A percentile compares a stretch with the other conserved stretches of the same genome.
These are phyloP conservation scores for Pyralis farinalis DNA, from an alignment of 2,888 invertebrate genomes.

Conservation along the genomic window DNA sequence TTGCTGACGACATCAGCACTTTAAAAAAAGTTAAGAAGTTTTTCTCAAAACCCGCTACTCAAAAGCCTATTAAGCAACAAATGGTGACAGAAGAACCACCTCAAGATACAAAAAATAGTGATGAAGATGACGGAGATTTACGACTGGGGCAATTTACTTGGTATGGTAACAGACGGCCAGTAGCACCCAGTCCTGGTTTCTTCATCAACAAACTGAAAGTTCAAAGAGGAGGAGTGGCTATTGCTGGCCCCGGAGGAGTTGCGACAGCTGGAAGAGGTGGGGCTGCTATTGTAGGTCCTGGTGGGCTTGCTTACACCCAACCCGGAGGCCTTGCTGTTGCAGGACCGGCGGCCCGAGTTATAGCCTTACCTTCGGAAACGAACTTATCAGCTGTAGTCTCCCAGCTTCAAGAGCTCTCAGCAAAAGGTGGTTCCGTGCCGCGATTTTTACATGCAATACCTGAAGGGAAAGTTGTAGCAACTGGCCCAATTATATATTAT, in stretches of 20 bases:
- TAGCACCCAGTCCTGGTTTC: conserved; percentile 80
- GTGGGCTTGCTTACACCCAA: conserved; percentile 88
- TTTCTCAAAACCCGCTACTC: conserved; percentile 34
- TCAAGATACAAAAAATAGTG: conserved; percentile 39
- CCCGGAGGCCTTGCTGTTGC: conserved; percentile 88
- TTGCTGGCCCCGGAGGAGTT: conserved; percentile 90
- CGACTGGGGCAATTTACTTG: conserved; percentile 49
- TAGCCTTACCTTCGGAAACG: conserved; percentile 83
- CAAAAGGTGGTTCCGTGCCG: conserved; percentile 52
- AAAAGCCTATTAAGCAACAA: conserved; percentile 39
- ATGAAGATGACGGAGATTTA: conserved; percentile 40
- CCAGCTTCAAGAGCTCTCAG: conserved; percentile 56
- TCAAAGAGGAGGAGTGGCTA: conserved; percentile 88
- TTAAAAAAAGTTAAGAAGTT: conserved; percentile 43
- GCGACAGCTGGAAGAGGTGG: conserved; percentile 90
- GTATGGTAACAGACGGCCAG: conserved; percentile 46
- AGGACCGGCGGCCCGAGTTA: conserved; percentile 86
- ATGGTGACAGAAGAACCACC: conserved; percentile 18
- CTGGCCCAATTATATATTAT: conserved; percentile 87
- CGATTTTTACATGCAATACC: conserved; percentile 73
- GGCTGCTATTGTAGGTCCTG: conserved; percentile 90
- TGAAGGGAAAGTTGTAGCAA: conserved; percentile 86
- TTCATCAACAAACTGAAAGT: conserved; percentile 86
- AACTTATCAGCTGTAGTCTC: conserved; percentile 80
- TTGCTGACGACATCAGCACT: conserved; percentile 27